A percentile compares a stretch with the other conserved stretches of the same genome.
phyloP scores from a whole-genome alignment of 2,113 vertebrate species.

The Pluvialis apricaria region DNA sequence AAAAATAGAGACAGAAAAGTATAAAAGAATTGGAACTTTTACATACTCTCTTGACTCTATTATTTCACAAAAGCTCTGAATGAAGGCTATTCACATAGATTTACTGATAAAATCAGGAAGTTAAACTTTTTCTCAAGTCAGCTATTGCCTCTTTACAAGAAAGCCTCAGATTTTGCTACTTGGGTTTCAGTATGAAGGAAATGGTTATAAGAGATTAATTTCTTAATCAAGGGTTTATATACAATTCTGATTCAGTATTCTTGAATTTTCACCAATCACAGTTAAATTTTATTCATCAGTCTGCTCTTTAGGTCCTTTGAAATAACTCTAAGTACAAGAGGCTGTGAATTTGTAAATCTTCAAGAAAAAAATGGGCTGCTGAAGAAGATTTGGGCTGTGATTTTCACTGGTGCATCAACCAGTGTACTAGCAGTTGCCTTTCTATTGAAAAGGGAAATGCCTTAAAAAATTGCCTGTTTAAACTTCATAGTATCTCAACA shows the following conservation, averaged over 20 bases:
- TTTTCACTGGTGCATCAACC: neutral
- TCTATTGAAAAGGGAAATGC: neutral
- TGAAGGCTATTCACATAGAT: neutral
- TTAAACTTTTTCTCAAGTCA: conserved; percentile 12
- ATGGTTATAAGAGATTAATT: conserved; percentile 39
- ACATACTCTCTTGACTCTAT: neutral
- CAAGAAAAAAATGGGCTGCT: neutral
- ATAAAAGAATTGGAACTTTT: neutral
- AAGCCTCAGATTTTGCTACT: conserved; percentile 6
- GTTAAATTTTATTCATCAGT: conserved; percentile 34
- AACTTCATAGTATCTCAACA: neutral
- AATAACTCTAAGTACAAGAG: neutral
- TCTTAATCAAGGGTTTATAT: conserved; percentile 23
- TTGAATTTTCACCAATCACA: conserved; percentile 23
- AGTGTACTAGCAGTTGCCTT: neutral
- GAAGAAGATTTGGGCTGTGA: neutral
- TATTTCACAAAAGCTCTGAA: neutral
- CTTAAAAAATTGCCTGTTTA: neutral
- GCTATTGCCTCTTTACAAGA: conserved; percentile 8
- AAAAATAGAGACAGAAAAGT: neutral
- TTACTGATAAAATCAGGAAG: conserved; percentile 24
- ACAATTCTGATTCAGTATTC: conserved; percentile 32
- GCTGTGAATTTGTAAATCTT: neutral
- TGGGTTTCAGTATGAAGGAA: conserved; percentile 9
- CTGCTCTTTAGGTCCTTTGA: conserved; percentile 18